Percentiles rank a stretch among this genome's conserved stretches.
Conservation (phyloP, 2,797 vertebrate genomes). For the Xenopus petersii region DNA sequence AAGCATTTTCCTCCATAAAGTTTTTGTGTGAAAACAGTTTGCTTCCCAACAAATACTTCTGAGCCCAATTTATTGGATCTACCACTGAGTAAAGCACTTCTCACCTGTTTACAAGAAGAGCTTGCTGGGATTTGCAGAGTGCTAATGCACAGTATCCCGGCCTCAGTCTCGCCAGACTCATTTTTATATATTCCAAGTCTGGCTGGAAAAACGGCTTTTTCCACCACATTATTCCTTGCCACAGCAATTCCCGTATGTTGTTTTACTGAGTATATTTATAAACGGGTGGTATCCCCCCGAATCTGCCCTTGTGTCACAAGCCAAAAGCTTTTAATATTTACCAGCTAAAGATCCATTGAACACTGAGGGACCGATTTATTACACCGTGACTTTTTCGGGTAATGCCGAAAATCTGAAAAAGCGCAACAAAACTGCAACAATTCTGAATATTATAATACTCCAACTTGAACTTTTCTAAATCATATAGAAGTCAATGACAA, state of each 20-base stretch:
- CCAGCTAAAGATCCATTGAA: too few relatives aligned
- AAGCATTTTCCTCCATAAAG: background rate
- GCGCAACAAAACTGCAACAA: too few relatives aligned
- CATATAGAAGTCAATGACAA: too few relatives aligned
- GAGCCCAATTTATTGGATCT: conserved; percentile 49
- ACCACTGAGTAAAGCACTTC: conserved; percentile 7
- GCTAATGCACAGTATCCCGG: conserved; percentile 12
- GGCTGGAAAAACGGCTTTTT: background rate
- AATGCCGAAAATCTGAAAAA: too few relatives aligned
- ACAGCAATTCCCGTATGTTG: background rate
- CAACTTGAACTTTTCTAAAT: too few relatives aligned
- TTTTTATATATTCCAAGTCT: background rate
- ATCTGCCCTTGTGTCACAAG: too few relatives aligned
- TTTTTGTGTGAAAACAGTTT: background rate
- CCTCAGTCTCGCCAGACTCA: conserved; percentile 11
- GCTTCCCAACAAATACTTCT: conserved; percentile 39
- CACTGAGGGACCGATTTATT: too few relatives aligned
- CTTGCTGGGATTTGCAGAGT: conserved; percentile 30
- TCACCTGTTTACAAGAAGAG: conserved; percentile 29
- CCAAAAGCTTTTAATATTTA: too few relatives aligned
- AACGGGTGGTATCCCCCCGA: background rate
- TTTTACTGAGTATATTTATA: background rate
- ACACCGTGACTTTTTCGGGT: too few relatives aligned
- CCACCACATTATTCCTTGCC: background rate
- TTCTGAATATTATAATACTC: too few relatives aligned